These are phyloP conservation scores for Bombus sibiricus DNA, from an alignment of 1,140 invertebrate species.

Conservation along the genomic window DNA sequence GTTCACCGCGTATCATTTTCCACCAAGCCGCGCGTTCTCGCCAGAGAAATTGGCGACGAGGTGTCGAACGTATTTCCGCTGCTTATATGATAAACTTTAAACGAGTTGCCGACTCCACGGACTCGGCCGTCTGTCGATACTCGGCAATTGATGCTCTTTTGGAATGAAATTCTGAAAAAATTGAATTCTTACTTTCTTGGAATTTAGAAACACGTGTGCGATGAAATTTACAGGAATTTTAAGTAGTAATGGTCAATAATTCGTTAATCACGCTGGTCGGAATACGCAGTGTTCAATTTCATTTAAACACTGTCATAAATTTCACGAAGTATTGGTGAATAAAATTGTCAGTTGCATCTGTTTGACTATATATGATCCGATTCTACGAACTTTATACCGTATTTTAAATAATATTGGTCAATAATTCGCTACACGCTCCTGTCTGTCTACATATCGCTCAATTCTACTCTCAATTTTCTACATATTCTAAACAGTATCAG, in stretches of 20 bases:
- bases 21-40: not conserved
- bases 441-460: not conserved
- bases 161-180: not conserved
- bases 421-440: not conserved
- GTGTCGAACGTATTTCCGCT: conserved; percentile 24
- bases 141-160: not conserved
- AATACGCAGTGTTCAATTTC: not conserved
- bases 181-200: not conserved
- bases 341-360: not conserved
- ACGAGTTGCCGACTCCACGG: not conserved
- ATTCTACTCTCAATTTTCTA: too few species aligned
- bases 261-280: not conserved
- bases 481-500: too few species aligned
- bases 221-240: not conserved
- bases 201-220: not conserved
- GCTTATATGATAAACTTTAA: conserved; percentile 47
- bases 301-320: not conserved
- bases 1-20: not conserved
- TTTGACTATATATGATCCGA: not conserved
- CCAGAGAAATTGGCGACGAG: conserved; percentile 17
- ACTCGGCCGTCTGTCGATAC: not conserved
- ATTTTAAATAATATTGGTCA: not conserved
- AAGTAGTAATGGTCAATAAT: not conserved
- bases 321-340: not conserved
- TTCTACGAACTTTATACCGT: not conserved